Percentiles rank a stretch among this genome's conserved stretches.
Conservation (phyloP, 2,113 vertebrate genomes). For the Erinaceus europaeus region DNA sequence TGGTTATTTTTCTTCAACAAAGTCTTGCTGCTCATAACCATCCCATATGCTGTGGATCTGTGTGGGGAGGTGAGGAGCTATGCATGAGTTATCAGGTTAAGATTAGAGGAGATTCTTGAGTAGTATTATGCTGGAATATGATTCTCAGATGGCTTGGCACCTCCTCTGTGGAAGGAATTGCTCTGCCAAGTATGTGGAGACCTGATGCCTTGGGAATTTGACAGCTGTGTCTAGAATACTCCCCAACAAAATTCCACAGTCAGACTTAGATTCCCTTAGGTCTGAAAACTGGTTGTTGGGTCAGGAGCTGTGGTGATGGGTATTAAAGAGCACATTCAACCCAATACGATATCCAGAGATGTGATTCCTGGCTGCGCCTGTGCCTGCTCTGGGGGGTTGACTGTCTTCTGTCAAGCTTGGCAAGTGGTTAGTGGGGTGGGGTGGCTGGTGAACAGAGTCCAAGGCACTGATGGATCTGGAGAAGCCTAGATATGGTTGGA, state of each 20-base stretch:
- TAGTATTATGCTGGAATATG: neutral
- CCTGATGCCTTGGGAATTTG: neutral
- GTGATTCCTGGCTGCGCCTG: neutral
- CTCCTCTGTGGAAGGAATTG: neutral
- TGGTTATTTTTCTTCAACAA: neutral
- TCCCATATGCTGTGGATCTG: neutral
- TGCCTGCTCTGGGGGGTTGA: neutral
- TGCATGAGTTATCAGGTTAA: neutral
- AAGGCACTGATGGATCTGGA: neutral
- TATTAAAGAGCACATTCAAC: neutral
- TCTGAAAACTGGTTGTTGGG: constrained; percentile 21
- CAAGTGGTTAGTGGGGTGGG: accelerated
- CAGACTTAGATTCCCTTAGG: neutral
- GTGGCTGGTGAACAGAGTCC: neutral
- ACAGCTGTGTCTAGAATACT: neutral
- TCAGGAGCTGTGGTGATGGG: neutral
- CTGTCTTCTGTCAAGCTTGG: neutral
- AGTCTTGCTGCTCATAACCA: neutral
- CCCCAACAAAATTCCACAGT: neutral
- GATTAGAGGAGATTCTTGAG: neutral
- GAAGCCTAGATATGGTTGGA: neutral
- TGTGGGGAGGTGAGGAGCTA: neutral
- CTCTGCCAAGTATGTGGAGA: neutral
- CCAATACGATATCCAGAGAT: no score
- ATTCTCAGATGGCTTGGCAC: neutral